phyloP scores from a whole-genome alignment of 2,113 vertebrate species.

The Fregata magnificens region DNA sequence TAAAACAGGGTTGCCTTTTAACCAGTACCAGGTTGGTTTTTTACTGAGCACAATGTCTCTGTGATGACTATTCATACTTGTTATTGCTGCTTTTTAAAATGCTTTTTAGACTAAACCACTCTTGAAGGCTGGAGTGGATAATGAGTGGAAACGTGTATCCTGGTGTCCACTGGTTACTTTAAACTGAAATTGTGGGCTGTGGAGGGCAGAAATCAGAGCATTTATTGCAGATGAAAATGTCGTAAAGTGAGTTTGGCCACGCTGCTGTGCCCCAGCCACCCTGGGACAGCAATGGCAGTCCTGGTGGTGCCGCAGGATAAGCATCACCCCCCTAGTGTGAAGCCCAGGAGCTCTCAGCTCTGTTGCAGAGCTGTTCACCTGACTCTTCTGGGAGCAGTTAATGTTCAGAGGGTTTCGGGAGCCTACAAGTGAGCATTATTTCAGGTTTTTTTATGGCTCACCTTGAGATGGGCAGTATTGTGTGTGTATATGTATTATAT shows the following conservation, averaged over 20 bases:
- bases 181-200: not conserved
- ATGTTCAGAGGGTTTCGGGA: not conserved
- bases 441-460: not conserved
- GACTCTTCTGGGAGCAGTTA: not conserved
- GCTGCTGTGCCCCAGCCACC: rapidly evolving
- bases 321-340: not conserved
- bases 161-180: not conserved
- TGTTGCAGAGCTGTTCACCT: not conserved
- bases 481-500: not conserved
- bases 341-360: not conserved
- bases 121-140: not conserved
- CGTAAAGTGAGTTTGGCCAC: rapidly evolving
- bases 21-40: rapidly evolving
- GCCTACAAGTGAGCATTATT: not conserved
- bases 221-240: not conserved
- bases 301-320: not conserved
- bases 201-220: not conserved
- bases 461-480: not conserved
- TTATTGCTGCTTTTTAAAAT: not conserved
- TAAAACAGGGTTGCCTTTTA: not conserved
- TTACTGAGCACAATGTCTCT: not conserved
- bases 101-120: not conserved
- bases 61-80: not conserved
- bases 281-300: rapidly evolving
- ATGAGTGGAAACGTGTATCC: not conserved